A percentile compares a stretch with the other conserved stretches of the same genome.
Evolutionary conservation across 2,888 invertebrate species (phyloP).

Genomic region (Pterostichus madidus): DNA sequence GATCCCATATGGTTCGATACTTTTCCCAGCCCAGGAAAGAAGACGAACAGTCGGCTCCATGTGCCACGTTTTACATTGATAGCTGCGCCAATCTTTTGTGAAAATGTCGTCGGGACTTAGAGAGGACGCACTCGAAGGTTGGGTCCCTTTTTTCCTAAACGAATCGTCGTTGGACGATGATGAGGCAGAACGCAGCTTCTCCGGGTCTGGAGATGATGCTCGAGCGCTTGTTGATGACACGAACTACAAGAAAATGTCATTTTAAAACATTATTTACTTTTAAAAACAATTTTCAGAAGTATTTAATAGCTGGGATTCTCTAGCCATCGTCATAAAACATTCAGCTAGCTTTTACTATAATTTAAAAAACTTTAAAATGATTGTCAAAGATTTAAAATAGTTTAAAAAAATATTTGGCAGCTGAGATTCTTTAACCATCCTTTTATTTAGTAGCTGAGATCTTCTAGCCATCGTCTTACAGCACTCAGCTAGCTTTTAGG

Average conservation of each 20-base stretch:
- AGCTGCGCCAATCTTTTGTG: conserved; percentile 93
- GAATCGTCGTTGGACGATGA: background rate
- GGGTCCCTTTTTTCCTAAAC: conserved; percentile 68
- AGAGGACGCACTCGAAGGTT: conserved; percentile 13
- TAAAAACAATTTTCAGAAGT: conserved; percentile 5
- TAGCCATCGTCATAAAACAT: no score
- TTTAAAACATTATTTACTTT: background rate
- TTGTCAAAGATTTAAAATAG: no score
- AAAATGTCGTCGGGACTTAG: conserved; percentile 81
- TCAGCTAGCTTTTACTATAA: no score
- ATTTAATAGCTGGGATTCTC: no score
- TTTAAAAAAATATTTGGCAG: no score
- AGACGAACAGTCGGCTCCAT: conserved; percentile 94
- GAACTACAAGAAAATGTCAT: conserved; percentile 13
- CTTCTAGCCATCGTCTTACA: background rate
- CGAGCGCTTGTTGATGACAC: conserved; percentile 49
- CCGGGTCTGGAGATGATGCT: conserved; percentile 68
- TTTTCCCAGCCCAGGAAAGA: conserved; percentile 95
- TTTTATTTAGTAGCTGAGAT: no score
- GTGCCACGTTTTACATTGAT: conserved; percentile 97
- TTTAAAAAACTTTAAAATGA: no score
- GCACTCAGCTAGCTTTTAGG: no score
- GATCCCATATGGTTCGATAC: conserved; percentile 98
- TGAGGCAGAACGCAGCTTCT: conserved; percentile 65
- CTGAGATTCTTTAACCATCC: no score